These are phyloP conservation scores for Actinia equina DNA, from an alignment of 64 coral and sea anemone species.

Conservation along the genomic window DNA sequence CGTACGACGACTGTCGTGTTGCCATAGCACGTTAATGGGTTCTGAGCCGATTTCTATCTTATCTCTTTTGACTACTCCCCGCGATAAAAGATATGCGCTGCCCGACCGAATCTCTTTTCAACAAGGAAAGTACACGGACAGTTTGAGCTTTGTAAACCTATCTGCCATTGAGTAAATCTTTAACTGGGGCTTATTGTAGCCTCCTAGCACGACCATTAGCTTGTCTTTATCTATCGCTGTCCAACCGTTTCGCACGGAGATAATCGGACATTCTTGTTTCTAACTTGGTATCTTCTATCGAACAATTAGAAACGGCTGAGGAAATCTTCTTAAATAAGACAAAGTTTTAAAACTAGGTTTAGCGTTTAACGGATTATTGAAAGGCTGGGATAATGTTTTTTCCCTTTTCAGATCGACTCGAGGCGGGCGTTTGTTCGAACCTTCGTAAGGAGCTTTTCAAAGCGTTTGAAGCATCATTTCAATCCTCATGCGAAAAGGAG, in stretches of 20 bases:
- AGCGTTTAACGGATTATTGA: neutral
- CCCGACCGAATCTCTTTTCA: neutral
- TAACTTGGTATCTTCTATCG: neutral
- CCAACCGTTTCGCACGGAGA: conserved; percentile 1
- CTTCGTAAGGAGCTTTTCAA: neutral
- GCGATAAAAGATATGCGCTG: neutral
- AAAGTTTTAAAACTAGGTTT: neutral
- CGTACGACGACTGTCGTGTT: neutral
- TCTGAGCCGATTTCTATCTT: neutral
- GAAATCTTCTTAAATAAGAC: conserved; percentile 3
- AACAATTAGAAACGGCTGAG: neutral
- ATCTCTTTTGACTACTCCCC: neutral
- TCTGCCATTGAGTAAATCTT: neutral
- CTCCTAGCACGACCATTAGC: neutral
- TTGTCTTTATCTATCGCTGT: neutral
- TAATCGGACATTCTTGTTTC: neutral
- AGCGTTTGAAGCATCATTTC: neutral
- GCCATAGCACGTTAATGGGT: neutral
- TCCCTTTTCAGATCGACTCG: neutral
- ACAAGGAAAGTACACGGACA: neutral
- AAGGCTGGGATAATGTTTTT: neutral
- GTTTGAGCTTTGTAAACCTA: neutral
- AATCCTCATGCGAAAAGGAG: neutral
- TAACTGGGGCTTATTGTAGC: neutral
- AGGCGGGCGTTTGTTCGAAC: neutral